Conservation (phyloP, 2,888 invertebrate species). For the Polyommatus iphigenia region DNA sequence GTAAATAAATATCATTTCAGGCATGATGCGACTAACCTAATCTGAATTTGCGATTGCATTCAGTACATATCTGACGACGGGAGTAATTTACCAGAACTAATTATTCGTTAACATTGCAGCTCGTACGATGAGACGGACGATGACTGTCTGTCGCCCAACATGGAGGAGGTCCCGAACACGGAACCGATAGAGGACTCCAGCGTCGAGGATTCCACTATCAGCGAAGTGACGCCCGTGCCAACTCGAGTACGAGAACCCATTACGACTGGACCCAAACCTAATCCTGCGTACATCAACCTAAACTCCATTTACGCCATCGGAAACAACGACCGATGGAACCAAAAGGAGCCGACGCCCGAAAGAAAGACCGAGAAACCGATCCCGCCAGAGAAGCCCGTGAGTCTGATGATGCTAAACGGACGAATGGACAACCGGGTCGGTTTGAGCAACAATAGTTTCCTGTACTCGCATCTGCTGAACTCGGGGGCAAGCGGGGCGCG, state of each 20-base stretch:
- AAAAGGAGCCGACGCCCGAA: conserved; percentile 48
- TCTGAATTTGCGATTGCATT: conserved; percentile 65
- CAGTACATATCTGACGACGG: conserved; percentile 58
- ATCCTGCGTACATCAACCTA: conserved; percentile 63
- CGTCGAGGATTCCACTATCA: conserved; percentile 68
- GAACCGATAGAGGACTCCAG: conserved; percentile 73
- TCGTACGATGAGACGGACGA: conserved; percentile 86
- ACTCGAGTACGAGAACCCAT: conserved; percentile 42
- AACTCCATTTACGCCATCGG: conserved; percentile 73
- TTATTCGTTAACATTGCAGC: conserved; percentile 66
- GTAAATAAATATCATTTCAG: conserved; percentile 60
- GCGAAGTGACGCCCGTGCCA: conserved; percentile 54
- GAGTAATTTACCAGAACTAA: conserved; percentile 31
- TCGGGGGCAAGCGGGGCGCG: conserved; percentile 54
- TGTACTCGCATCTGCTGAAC: conserved; percentile 68
- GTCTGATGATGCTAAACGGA: conserved; percentile 73
- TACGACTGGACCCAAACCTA: conserved; percentile 45
- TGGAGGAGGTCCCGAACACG: conserved; percentile 81
- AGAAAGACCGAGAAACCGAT: conserved; percentile 69
- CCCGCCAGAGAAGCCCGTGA: conserved; percentile 74
- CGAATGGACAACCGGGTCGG: conserved; percentile 69
- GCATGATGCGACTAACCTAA: conserved; percentile 74
- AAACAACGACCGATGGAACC: conserved; percentile 55
- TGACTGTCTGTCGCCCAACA: conserved; percentile 84
- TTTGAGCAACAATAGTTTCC: conserved; percentile 71